Evolutionary conservation across 2,113 vertebrate genomes (phyloP).

Genomic region (Protomyctophum bolini): DNA sequence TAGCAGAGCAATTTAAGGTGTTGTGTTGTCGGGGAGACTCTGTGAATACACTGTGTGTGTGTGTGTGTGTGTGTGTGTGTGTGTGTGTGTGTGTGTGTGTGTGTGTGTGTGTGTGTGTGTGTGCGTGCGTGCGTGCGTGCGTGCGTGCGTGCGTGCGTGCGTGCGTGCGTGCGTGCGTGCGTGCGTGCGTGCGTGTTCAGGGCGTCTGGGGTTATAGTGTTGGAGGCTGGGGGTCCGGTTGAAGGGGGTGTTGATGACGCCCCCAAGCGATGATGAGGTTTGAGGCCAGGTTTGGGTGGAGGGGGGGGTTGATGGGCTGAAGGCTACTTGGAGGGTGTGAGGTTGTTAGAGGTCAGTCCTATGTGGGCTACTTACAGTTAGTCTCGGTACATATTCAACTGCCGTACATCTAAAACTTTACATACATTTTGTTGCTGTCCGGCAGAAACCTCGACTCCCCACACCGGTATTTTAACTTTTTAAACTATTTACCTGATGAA

Average conservation of each 20-base stretch:
- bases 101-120: not conserved
- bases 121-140: not conserved
- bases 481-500: too few species aligned
- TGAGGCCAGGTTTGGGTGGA: not conserved
- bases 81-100: not conserved
- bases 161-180: not conserved
- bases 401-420: too few species aligned
- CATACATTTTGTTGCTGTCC: too few species aligned
- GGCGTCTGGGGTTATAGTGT: too few species aligned
- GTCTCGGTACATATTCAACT: too few species aligned
- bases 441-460: too few species aligned
- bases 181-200: not conserved
- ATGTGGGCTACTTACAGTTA: too few species aligned
- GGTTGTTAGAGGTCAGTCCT: too few species aligned
- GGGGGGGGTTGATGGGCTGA: not conserved
- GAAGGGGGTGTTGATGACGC: not conserved
- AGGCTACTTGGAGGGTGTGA: constrained; percentile 4
- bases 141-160: not conserved
- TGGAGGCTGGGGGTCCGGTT: not conserved
- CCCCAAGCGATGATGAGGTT: not conserved
- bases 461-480: too few species aligned
- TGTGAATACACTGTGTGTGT: not conserved
- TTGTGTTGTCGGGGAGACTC: not conserved
- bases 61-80: not conserved
- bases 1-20: constrained; percentile 33